These are phyloP conservation scores for Drosophila testacea DNA, from an alignment of 2,888 invertebrate genomes.

Conservation along the genomic window DNA sequence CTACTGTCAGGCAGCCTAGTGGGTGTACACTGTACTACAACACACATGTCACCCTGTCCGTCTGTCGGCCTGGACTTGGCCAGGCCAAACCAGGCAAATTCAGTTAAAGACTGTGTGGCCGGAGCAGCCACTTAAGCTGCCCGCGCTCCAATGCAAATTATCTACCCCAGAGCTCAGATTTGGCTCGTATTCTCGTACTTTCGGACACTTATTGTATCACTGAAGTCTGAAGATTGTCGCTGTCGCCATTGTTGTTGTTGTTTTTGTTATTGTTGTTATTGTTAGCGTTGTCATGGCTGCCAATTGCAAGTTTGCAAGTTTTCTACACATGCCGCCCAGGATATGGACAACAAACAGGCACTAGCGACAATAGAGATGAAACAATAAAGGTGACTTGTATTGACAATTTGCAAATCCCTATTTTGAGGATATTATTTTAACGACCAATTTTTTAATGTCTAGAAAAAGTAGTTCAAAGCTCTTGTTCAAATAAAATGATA, in stretches of 20 bases:
- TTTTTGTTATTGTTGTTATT: slow-evolving; percentile 11
- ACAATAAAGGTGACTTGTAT: background rate
- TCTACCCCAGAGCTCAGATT: slow-evolving; percentile 71
- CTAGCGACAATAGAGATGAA: slow-evolving; percentile 46
- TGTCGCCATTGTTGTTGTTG: slow-evolving; percentile 25
- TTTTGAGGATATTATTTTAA: no score
- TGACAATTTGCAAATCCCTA: no score
- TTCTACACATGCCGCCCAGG: slow-evolving; percentile 72
- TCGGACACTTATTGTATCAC: slow-evolving; percentile 67
- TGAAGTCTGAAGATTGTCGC: slow-evolving; percentile 54
- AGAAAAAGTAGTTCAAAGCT: no score
- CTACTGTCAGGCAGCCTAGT: slow-evolving; percentile 23
- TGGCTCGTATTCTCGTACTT: slow-evolving; percentile 54
- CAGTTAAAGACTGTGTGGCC: slow-evolving; percentile 35
- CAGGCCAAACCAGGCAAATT: slow-evolving; percentile 4
- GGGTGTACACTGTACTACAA: slow-evolving; percentile 39
- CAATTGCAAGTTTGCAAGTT: slow-evolving; percentile 58
- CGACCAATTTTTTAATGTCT: no score
- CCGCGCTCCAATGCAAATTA: slow-evolving; percentile 69
- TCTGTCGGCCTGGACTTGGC: slow-evolving; percentile 16
- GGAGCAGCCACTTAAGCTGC: slow-evolving; percentile 63
- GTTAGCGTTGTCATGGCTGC: slow-evolving; percentile 61
- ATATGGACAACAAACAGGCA: slow-evolving; percentile 32
- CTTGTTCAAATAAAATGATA: no score
- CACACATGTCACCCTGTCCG: slow-evolving; percentile 54